Evolutionary conservation across 2,797 vertebrate genomes (phyloP).

Genomic region (Hoplostethus atlanticus): DNA sequence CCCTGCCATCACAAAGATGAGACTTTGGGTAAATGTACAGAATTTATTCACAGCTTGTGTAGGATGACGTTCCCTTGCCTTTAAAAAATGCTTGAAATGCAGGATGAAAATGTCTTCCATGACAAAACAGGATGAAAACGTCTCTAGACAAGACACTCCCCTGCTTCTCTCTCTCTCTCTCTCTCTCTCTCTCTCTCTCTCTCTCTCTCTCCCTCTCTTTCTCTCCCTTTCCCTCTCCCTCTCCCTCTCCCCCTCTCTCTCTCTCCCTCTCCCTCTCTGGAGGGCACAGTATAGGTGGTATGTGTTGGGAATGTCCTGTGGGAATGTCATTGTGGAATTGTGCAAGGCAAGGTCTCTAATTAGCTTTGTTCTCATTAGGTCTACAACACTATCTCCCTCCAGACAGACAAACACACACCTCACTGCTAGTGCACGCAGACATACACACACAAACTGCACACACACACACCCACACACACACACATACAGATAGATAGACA

Average conservation of each 20-base stretch:
- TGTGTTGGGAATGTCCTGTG: constrained; percentile 59
- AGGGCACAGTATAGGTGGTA: constrained; percentile 56
- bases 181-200: too few species aligned
- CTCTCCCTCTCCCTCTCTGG: constrained; percentile 20
- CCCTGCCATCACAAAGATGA: neutral
- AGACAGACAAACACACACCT: constrained; percentile 56
- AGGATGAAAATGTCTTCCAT: constrained; percentile 24
- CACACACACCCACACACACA: constrained; percentile 15
- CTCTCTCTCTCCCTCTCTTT: constrained; percentile 9
- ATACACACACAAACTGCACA: neutral
- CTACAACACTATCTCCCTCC: constrained; percentile 60
- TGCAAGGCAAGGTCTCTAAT: constrained; percentile 73
- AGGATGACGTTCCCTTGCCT: constrained; percentile 3
- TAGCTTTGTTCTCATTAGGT: constrained; percentile 80
- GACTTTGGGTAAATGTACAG: neutral
- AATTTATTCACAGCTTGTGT: neutral
- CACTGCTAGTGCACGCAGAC: neutral
- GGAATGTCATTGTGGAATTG: constrained; percentile 49
- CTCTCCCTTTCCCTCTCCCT: constrained; percentile 12
- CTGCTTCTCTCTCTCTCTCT: too few species aligned
- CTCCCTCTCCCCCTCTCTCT: neutral
- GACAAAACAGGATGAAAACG: neutral
- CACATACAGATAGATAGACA: constrained; percentile 5
- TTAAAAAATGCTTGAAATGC: constrained; percentile 31
- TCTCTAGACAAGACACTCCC: neutral